These are phyloP conservation scores for Meganola albula DNA, from an alignment of 2,888 invertebrate genomes.

Conservation along the genomic window DNA sequence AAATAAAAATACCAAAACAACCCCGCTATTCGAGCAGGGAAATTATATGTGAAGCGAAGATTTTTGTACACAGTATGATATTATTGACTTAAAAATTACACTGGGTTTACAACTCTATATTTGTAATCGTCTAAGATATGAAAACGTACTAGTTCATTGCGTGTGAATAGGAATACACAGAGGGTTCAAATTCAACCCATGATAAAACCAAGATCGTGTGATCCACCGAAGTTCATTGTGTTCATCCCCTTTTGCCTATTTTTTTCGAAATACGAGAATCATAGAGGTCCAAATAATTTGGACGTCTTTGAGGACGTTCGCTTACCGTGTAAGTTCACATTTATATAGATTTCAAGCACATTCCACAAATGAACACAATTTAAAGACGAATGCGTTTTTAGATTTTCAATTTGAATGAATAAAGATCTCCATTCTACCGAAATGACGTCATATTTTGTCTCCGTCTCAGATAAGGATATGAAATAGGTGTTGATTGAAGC, in stretches of 20 bases:
- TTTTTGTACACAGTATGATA: no score
- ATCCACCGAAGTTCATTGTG: constrained; percentile 31
- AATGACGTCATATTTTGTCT: constrained; percentile 54
- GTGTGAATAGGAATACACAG: constrained; percentile 61
- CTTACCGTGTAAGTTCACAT: constrained; percentile 51
- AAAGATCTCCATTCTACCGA: constrained; percentile 48
- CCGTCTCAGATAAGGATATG: no score
- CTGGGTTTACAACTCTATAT: constrained; percentile 27
- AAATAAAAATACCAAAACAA: no score
- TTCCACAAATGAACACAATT: constrained; percentile 73
- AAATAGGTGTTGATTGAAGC: no score
- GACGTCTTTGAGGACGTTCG: constrained; percentile 38
- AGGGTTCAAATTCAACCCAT: constrained; percentile 42
- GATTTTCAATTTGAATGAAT: constrained; percentile 62
- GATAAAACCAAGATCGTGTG: constrained; percentile 44
- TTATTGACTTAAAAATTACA: no score
- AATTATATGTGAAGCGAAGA: no score
- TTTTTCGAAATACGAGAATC: constrained; percentile 20
- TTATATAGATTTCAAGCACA: constrained; percentile 71
- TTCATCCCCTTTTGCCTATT: constrained; percentile 19
- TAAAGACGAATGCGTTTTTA: constrained; percentile 65
- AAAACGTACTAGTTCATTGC: constrained; percentile 46
- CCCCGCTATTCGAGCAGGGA: no score
- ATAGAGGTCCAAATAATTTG: constrained; percentile 34
- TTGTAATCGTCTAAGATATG: constrained; percentile 30